phyloP scores from a whole-genome alignment of 2,113 vertebrate species.

The Stegostoma tigrinum region DNA sequence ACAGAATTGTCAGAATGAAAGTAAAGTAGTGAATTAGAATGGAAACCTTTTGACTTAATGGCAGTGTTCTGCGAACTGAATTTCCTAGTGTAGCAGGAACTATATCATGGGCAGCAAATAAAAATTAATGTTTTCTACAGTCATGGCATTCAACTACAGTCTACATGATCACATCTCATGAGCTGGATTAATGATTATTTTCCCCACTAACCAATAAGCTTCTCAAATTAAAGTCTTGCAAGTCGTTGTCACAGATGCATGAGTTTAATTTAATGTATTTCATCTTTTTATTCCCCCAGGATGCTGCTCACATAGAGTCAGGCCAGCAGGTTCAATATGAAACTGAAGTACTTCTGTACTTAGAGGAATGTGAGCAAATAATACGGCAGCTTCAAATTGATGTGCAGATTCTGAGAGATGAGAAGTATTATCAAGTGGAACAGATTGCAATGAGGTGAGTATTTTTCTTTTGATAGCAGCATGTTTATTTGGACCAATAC shows the following conservation, averaged over 20 bases:
- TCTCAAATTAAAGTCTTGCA: not conserved
- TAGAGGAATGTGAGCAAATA: conserved; percentile 85
- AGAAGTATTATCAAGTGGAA: conserved; percentile 92
- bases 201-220: not conserved
- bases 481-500: fast-evolving
- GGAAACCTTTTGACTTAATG: not conserved
- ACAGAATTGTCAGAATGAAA: not conserved
- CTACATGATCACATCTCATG: too few relatives aligned
- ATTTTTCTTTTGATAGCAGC: fast-evolving
- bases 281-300: conserved; percentile 54
- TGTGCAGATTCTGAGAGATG: conserved; percentile 79
- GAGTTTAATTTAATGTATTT: not conserved
- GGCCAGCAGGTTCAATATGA: conserved; percentile 78
- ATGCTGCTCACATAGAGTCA: conserved; percentile 78
- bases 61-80: not conserved
- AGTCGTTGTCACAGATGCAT: not conserved
- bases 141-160: not conserved
- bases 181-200: not conserved
- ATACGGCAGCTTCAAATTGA: conserved; percentile 78
- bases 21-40: not conserved
- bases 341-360: conserved; percentile 73
- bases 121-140: not conserved
- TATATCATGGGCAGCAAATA: not conserved
- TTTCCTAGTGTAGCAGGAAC: not conserved
- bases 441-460: conserved; percentile 88